Base-by-base conservation (phyloP, 2,888 invertebrate species). In the Agonopterix alstromeriana region DNA sequence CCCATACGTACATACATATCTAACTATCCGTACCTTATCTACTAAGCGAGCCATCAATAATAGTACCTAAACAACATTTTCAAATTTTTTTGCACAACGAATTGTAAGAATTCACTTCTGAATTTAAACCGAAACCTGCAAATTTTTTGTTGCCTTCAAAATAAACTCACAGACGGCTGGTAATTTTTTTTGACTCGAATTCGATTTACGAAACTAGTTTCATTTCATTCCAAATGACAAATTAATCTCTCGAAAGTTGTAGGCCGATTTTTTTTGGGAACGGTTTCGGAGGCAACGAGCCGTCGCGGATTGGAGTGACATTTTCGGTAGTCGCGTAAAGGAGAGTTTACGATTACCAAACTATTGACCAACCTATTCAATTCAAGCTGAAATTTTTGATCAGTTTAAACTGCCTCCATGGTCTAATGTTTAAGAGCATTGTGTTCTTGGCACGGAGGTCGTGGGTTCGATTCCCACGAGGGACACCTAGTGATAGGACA, bases 181-280 rank as follows among this genome's bases (percentile, higher is more conserved):
- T 42, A 53, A 58, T 68, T 71, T 73, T 73, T 70, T 65, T 57
- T 55, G 52, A 54, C 58, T 60, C 60, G 51, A 65, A 65, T 63
- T 63, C 59, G 65, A 65, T 70, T 64, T 55, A 72, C 70, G 60
- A 70, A 73, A 75, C 77, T 82, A 81, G 75, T 80, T 79, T 75
- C 70, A 75, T 80, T 79, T 75, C 70, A 60, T 70, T 73, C 63
- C 82, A 85, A 87, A 85, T 86, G 87, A 85, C 86, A 80, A 85
- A 84, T 82, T 87, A 87, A 87, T 86, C 82, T 76, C 73, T 85
- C 58, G 76, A 84, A 82, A 84, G 81, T 81, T 77, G 63, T 61
- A 57, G 64, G 65, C 53, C 52, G 60, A 56, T 79, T 79, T 79
- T 14, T 27, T 79, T 74, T 68, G 63, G 54, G 57, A 67, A 67